These are phyloP conservation scores for Taphrorychus bicolor DNA, from an alignment of 2,888 invertebrate genomes.

Conservation along the genomic window DNA sequence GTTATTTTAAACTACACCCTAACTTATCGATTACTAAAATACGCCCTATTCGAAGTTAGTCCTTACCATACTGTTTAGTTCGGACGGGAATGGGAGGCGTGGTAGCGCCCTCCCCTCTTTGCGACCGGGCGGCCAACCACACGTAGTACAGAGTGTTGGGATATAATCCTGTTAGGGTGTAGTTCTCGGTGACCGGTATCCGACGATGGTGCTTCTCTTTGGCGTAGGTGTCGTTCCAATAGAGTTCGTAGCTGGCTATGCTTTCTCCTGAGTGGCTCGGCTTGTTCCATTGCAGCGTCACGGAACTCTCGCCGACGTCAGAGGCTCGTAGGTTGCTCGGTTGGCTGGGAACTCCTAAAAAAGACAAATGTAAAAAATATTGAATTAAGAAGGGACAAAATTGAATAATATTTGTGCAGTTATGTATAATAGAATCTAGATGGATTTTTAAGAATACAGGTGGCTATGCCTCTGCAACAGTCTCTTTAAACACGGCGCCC, in stretches of 20 bases:
- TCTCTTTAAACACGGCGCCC: too few species aligned
- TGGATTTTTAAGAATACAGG: too few species aligned
- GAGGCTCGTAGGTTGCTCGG: conserved; percentile 88
- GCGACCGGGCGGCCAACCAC: conserved; percentile 93
- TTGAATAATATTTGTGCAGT: too few species aligned
- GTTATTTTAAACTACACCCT: conserved; percentile 22
- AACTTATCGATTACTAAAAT: conserved; percentile 1
- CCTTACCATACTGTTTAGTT: conserved; percentile 98
- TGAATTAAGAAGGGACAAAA: too few species aligned
- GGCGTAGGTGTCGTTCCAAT: conserved; percentile 96
- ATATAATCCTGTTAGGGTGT: conserved; percentile 88
- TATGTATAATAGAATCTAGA: too few species aligned
- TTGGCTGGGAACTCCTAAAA: conserved; percentile 91
- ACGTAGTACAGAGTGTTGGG: conserved; percentile 97
- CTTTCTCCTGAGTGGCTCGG: conserved; percentile 92
- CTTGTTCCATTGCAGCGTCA: conserved; percentile 90
- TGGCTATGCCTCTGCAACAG: too few species aligned
- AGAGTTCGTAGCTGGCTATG: conserved; percentile 94
- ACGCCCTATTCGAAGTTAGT: conserved; percentile 17
- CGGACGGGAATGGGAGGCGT: conserved; percentile 93
- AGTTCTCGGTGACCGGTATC: conserved; percentile 83
- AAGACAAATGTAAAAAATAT: too few species aligned
- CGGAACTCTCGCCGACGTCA: conserved; percentile 88
- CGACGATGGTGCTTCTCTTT: conserved; percentile 86
- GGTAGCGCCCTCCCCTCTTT: conserved; percentile 94